Evolutionary conservation across 2,113 vertebrate genomes (phyloP), one percentile per base, ranked within the genome.

Genomic region (Scatophagus argus): DNA sequence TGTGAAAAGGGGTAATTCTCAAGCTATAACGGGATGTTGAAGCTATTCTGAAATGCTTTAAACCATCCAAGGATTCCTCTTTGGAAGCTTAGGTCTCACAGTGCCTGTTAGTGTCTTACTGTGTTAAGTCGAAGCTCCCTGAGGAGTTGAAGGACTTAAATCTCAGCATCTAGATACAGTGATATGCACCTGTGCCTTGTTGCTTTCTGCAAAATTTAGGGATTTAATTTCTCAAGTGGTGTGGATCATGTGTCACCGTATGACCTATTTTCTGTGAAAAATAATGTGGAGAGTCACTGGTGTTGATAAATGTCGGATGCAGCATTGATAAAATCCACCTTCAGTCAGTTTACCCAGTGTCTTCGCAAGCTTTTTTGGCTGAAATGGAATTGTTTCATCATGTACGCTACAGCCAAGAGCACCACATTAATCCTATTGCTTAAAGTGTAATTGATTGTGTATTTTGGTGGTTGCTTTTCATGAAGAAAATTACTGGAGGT

Each of bases 401-500:
- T 61, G 27, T 9, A 41, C 21, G 14, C 41, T 54, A 32, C 11
- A 64, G 51, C 60, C 34, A 65, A 55, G 2, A 46, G 16, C 36
- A 44, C 55, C 21, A 8, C 32, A 39, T 38, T 27, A 32, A 29
- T 49, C n/a, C n/a, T 38, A 12, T 31, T 52, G 36, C 9, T 36
- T 38, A 3, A 29, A 32, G 12, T 39, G 8, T 19, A 49, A 52
- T 31, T 51, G 25, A 52, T 52, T n/a, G 1, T 14, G 32, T 49
- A 7, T 38, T 49, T 65, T 41, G 9, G 16, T n/a, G 47, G 31
- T 21, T 44, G 46, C 16, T 60, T 66, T 66, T 49, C 10, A 25
- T 32, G 6, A 56, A 60, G 19, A 77, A 23, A 62, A 77, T 63
- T 34, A 58, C 44, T 59, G 31, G 56, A 54, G 41, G 64, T 82